Conservation (phyloP, 2,113 vertebrate genomes). For the Corvus moneduloides region DNA sequence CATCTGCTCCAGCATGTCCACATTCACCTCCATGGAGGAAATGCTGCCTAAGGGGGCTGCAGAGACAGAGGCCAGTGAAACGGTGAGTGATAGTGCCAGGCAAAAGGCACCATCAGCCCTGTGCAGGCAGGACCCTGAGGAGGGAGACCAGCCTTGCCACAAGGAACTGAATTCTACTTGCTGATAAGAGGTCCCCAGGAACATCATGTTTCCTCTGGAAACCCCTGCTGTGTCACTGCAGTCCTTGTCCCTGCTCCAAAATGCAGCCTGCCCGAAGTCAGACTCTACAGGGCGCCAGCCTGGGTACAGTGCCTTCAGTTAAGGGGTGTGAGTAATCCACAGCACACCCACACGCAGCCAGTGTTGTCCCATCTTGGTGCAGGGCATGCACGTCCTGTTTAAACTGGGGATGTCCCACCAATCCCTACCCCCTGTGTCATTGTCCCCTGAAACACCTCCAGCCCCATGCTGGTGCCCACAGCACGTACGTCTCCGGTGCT, state of each 20-base stretch:
- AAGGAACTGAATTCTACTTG: neutral
- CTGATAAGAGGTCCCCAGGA: neutral
- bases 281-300: neutral
- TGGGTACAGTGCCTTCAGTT: neutral
- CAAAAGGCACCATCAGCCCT: neutral
- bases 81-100: neutral
- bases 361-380: neutral
- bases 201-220: neutral
- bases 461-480: fast-evolving
- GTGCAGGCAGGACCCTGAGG: neutral
- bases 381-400: neutral
- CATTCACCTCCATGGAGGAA: conserved; percentile 97
- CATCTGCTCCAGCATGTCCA: conserved; percentile 94
- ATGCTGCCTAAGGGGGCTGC: conserved; percentile 91
- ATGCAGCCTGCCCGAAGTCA: neutral
- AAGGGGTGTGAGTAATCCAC: neutral
- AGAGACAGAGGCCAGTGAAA: neutral
- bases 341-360: neutral
- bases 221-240: neutral
- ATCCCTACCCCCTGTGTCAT: fast-evolving
- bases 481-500: conserved; percentile 86
- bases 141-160: neutral
- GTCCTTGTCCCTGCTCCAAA: neutral
- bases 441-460: neutral
- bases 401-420: neutral